phyloP scores from a whole-genome alignment of 2,888 invertebrate genomes.

The Cantharis flavilabris region DNA sequence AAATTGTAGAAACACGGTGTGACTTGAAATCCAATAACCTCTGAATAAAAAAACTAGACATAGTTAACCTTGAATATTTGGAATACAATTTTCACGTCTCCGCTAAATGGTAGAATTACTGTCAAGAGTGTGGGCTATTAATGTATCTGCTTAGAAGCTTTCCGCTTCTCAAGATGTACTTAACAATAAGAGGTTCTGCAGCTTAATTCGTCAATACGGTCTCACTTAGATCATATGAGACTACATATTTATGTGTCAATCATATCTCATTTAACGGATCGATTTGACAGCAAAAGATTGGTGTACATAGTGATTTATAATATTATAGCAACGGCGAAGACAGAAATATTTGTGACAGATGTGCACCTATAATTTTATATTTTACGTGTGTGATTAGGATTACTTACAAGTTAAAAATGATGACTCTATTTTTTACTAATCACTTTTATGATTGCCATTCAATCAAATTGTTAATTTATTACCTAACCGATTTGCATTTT shows the following conservation, averaged over 20 bases:
- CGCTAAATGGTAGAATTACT: slow-evolving; percentile 37
- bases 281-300: slow-evolving; percentile 53
- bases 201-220: slow-evolving; percentile 15
- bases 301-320: slow-evolving; percentile 54
- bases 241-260: slow-evolving; percentile 54
- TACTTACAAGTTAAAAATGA: slow-evolving; percentile 51
- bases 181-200: slow-evolving; percentile 5
- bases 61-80: slow-evolving; percentile 5
- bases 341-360: slow-evolving; percentile 53
- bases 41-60: slow-evolving; percentile 4
- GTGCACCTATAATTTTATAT: slow-evolving; percentile 51
- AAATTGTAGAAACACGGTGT: not conserved
- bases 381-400: slow-evolving; percentile 47
- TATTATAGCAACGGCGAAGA: slow-evolving; percentile 48
- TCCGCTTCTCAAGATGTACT: slow-evolving; percentile 29
- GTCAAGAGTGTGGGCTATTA: slow-evolving; percentile 33
- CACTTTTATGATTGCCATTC: slow-evolving; percentile 5
- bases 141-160: slow-evolving; percentile 30
- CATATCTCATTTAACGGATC: slow-evolving; percentile 54
- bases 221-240: slow-evolving; percentile 36
- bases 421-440: slow-evolving; percentile 48
- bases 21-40: slow-evolving; percentile 3
- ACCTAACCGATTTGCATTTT: not conserved
- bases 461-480: not conserved
- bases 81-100: slow-evolving; percentile 33